Evolutionary conservation across 2,888 invertebrate species (phyloP), one percentile per base, ranked within the genome.

Genomic region (Folsomia candida): DNA sequence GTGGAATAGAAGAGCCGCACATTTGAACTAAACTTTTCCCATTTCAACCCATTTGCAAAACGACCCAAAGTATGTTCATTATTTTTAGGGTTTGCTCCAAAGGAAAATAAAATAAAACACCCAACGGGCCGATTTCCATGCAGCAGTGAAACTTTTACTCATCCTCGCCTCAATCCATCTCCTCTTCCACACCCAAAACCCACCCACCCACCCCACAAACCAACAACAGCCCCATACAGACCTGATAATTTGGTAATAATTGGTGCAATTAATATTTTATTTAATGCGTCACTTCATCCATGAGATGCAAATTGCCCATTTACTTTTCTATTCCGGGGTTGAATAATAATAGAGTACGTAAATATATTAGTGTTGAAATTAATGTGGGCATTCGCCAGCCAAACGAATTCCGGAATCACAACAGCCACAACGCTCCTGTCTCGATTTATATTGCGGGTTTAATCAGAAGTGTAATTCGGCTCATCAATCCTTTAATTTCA

Each of bases 231-330:
- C n/a, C n/a, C n/a, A n/a, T 64, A 51, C 2, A 64, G 63, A 64
- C 14, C 63, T 37, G 63, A 64, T 64, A 64, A 64, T 64, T 64
- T 64, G 63, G 63, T 29, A 64, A 47, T 64, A 64, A 64, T 64
- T 64, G 63, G 47, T 64, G 63, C 51, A 37, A 64, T 37, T 37
- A 64, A 64, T 64, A 64, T 64, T 64, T 64, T 64, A 64, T 64
- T 64, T 64, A 24, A 64, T 64, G 24, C 51, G 54, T 54, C 63
- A 47, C 37, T 64, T 28, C 59, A 27, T 28, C 37, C 14, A 37
- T 37, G 20, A 14, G 54, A 6, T 54, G 54, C 20, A 54, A 54
- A 54, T 54, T 18, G n/a, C 54, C 54, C 54, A 54, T 54, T 22
- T 22, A 18, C 4, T 22, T 54, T n/a, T n/a, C 6, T 54, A 54